These are phyloP conservation scores for Esox masquinongy DNA, from an alignment of 2,797 vertebrate genomes.

Conservation along the genomic window DNA sequence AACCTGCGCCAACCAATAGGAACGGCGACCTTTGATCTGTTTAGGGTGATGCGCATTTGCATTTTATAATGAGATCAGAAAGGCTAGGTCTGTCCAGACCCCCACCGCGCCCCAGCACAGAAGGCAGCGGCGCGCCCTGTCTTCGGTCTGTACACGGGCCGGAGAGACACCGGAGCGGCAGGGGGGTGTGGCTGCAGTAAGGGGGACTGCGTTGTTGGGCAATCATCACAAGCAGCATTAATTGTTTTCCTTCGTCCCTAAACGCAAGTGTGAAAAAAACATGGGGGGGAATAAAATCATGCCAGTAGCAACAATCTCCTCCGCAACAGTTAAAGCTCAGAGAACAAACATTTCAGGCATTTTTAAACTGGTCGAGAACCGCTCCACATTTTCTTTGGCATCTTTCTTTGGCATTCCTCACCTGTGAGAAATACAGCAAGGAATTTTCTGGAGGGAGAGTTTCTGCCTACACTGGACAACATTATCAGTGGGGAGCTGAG, in stretches of 20 bases:
- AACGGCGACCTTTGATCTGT: slow-evolving; percentile 83
- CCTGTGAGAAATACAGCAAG: slow-evolving; percentile 64
- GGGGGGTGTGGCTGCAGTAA: slow-evolving; percentile 47
- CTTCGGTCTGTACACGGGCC: slow-evolving; percentile 50
- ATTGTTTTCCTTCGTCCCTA: slow-evolving; percentile 47
- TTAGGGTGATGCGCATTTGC: slow-evolving; percentile 79
- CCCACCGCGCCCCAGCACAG: slow-evolving; percentile 43
- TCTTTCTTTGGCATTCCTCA: slow-evolving; percentile 41
- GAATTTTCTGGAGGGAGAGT: slow-evolving; percentile 56
- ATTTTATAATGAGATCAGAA: slow-evolving; percentile 83
- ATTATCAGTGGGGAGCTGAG: slow-evolving; percentile 33
- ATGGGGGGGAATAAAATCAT: slow-evolving; percentile 21
- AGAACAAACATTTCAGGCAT: slow-evolving; percentile 74
- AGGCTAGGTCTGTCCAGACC: slow-evolving; percentile 62
- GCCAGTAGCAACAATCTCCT: slow-evolving; percentile 64
- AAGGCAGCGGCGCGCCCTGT: slow-evolving; percentile 55
- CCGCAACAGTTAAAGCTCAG: slow-evolving; percentile 59
- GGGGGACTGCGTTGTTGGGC: slow-evolving; percentile 39
- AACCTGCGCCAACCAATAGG: slow-evolving; percentile 74
- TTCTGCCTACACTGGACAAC: slow-evolving; percentile 59
- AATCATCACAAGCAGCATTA: slow-evolving; percentile 53
- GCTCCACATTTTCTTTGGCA: slow-evolving; percentile 69
- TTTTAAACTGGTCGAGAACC: slow-evolving; percentile 71
- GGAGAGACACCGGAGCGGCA: slow-evolving; percentile 45
- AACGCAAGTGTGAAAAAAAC: slow-evolving; percentile 58